These are phyloP conservation scores for Phyllostomus discolor DNA, from an alignment of 2,113 vertebrate genomes.

Conservation along the genomic window DNA sequence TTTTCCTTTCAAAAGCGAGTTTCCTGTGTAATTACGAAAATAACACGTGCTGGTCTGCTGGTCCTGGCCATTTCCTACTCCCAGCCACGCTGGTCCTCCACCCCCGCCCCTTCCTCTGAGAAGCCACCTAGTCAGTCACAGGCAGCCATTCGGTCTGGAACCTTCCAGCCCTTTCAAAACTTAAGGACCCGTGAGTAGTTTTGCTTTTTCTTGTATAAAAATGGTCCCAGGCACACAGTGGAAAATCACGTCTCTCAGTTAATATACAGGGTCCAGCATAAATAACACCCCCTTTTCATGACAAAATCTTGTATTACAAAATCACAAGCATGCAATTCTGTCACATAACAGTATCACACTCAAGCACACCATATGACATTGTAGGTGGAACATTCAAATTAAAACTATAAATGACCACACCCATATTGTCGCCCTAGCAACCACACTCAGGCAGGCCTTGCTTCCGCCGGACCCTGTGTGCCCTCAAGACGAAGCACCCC, in stretches of 20 bases:
- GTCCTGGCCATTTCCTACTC: background rate
- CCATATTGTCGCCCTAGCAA: too few relatives aligned
- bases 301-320: too few relatives aligned
- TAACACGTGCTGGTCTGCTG: rapidly evolving
- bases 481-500: background rate
- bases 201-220: background rate
- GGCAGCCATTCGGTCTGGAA: background rate
- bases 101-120: background rate
- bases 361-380: too few relatives aligned
- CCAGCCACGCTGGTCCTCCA: background rate
- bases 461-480: too few relatives aligned
- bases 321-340: too few relatives aligned
- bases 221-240: background rate
- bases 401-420: too few relatives aligned
- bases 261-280: too few relatives aligned
- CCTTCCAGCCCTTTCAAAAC: background rate
- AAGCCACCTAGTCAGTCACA: background rate
- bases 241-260: background rate
- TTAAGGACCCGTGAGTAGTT: rapidly evolving
- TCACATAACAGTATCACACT: too few relatives aligned
- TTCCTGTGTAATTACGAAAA: constrained; percentile 6
- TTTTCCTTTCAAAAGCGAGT: background rate
- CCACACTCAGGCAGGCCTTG: too few relatives aligned
- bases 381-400: too few relatives aligned
- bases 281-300: too few relatives aligned